A percentile compares a stretch with the other conserved stretches of the same genome.
phyloP scores from a whole-genome alignment of 2,797 vertebrate species.

The Euphonia xanthogaster region DNA sequence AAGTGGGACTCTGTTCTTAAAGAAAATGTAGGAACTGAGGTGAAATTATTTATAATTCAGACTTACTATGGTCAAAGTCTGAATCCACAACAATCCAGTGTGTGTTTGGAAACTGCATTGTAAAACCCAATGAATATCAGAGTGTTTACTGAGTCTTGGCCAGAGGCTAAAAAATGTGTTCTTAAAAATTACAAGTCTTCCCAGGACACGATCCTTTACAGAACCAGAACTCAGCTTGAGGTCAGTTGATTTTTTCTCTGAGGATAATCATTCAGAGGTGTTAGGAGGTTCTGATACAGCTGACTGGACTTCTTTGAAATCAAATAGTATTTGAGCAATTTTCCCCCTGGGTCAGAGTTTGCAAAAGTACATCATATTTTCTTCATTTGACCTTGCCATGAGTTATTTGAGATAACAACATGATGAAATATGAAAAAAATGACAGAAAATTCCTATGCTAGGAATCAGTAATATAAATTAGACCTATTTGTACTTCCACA shows the following conservation, averaged over 20 bases:
- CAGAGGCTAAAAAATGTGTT: background rate
- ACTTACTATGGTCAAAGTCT: rapidly evolving
- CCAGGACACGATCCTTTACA: background rate
- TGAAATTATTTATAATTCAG: background rate
- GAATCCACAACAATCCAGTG: background rate
- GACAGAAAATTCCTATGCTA: background rate
- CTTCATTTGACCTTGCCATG: background rate
- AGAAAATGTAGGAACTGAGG: background rate
- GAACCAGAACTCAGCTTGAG: background rate
- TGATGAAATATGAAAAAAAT: background rate
- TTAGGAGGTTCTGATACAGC: background rate
- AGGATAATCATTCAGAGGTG: background rate
- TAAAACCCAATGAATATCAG: background rate
- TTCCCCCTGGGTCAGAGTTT: background rate
- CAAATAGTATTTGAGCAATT: background rate
- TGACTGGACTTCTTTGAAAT: background rate
- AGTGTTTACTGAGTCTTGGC: background rate
- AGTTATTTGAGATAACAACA: background rate
- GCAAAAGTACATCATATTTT: background rate
- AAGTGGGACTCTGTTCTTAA: background rate
- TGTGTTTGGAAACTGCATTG: background rate
- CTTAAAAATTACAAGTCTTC: background rate
- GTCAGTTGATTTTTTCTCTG: background rate
- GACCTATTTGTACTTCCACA: background rate
- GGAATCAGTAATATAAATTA: background rate